Percentiles rank a stretch among this genome's conserved stretches.
phyloP scores from a whole-genome alignment of 1,140 invertebrate species.

The Plectrocnemia conspersa region DNA sequence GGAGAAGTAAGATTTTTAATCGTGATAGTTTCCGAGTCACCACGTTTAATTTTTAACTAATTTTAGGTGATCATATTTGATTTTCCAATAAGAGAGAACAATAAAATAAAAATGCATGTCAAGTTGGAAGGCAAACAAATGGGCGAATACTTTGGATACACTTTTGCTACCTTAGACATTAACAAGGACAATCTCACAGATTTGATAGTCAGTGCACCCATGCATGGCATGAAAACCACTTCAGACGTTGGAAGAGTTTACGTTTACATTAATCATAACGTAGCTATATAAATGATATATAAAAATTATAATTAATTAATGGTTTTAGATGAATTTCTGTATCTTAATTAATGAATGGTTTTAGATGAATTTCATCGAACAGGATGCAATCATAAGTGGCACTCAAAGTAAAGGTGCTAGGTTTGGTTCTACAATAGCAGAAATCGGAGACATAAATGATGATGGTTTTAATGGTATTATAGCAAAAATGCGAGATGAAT shows the following conservation, averaged over 20 bases:
- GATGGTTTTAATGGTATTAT: slow-evolving; percentile 58
- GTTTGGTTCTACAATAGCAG: slow-evolving; percentile 59
- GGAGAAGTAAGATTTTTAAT: slow-evolving; percentile 19
- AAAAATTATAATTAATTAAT: neutral
- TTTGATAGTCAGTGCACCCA: slow-evolving; percentile 76
- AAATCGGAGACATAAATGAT: slow-evolving; percentile 61
- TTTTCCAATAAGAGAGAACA: slow-evolving; percentile 36
- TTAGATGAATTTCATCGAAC: slow-evolving; percentile 27
- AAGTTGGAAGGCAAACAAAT: slow-evolving; percentile 55
- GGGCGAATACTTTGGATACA: slow-evolving; percentile 74
- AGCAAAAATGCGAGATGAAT: neutral
- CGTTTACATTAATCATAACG: slow-evolving; percentile 51
- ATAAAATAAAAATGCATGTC: slow-evolving; percentile 38
- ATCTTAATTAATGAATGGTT: slow-evolving; percentile 5
- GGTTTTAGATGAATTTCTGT: neutral
- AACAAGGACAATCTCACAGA: slow-evolving; percentile 67
- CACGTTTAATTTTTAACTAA: neutral
- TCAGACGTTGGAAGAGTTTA: slow-evolving; percentile 58
- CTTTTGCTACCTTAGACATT: slow-evolving; percentile 63
- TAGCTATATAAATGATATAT: slow-evolving; percentile 41
- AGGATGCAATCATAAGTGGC: slow-evolving; percentile 38
- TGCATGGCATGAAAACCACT: slow-evolving; percentile 37
- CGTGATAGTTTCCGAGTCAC: too few relatives aligned
- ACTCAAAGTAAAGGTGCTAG: slow-evolving; percentile 48
- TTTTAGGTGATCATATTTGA: slow-evolving; percentile 33